Evolutionary conservation across 2,888 invertebrate species (phyloP).

Genomic region (Tenthredo distinguenda): DNA sequence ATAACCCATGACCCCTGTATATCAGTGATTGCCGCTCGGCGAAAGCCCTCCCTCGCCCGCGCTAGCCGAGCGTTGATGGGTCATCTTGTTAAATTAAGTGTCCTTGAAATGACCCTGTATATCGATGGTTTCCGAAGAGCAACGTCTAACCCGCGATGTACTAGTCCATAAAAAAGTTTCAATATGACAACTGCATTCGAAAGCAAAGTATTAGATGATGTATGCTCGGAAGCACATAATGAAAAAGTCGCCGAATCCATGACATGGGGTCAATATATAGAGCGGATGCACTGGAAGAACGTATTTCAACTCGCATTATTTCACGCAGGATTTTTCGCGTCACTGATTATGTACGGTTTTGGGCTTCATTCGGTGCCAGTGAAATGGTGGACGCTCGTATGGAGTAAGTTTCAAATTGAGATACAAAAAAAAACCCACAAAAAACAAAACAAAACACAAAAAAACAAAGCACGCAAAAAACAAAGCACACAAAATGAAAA

Average conservation of each 20-base stretch:
- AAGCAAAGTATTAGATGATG: slow-evolving; percentile 10
- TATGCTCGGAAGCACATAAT: slow-evolving; percentile 23
- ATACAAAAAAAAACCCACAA: background rate
- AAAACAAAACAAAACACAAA: too few species aligned
- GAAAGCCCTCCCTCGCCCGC: background rate
- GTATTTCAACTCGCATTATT: slow-evolving; percentile 24
- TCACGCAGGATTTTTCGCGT: slow-evolving; percentile 2
- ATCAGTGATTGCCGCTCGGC: slow-evolving; percentile 20
- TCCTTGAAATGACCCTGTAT: slow-evolving; percentile 25
- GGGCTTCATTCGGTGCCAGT: slow-evolving; percentile 25
- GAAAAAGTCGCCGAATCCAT: background rate
- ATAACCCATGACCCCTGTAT: slow-evolving; percentile 21
- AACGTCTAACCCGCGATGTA: slow-evolving; percentile 6
- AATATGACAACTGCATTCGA: slow-evolving; percentile 13
- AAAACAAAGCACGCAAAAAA: background rate
- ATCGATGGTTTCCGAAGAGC: slow-evolving; percentile 17
- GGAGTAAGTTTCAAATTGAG: slow-evolving; percentile 32
- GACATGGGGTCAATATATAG: slow-evolving; percentile 17
- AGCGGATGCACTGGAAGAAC: slow-evolving; percentile 27
- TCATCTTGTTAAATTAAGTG: slow-evolving; percentile 24
- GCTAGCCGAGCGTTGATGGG: background rate
- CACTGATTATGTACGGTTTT: slow-evolving; percentile 18
- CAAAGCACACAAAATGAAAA: background rate
- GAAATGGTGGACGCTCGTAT: slow-evolving; percentile 26
- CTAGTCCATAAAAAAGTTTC: background rate